A percentile compares a stretch with the other conserved stretches of the same genome.
These are phyloP conservation scores for Cheilosia soror DNA, from an alignment of 2,888 invertebrate species.

Conservation along the genomic window DNA sequence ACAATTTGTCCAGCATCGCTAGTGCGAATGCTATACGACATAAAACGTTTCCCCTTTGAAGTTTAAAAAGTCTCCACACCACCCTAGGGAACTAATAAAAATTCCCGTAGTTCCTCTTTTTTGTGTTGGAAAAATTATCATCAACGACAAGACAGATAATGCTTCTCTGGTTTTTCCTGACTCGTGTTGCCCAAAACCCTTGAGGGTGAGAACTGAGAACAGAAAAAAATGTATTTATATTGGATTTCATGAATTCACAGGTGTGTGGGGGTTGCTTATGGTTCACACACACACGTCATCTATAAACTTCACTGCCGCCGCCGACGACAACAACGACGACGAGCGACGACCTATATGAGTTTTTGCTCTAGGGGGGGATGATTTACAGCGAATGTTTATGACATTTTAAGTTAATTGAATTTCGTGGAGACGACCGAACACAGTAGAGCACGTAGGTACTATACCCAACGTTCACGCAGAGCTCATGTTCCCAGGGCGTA, in stretches of 20 bases:
- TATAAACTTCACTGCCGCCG: conserved; percentile 41
- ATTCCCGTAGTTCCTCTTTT: conserved; percentile 11
- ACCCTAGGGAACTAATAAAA: conserved; percentile 24
- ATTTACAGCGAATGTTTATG: conserved; percentile 73
- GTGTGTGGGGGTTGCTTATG: conserved; percentile 23
- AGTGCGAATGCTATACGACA: too few species aligned
- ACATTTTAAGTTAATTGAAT: conserved; percentile 75
- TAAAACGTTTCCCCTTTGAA: conserved; percentile 3
- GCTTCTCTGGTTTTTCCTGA: not conserved
- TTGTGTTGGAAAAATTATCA: conserved; percentile 18
- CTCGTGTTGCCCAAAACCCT: conserved; percentile 23
- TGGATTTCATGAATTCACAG: conserved; percentile 63
- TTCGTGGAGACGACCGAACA: conserved; percentile 62
- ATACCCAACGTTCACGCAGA: not conserved
- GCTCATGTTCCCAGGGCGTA: not conserved
- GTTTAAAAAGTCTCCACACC: conserved; percentile 7
- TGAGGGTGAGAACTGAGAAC: conserved; percentile 11
- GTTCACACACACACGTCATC: conserved; percentile 22
- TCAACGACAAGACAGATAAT: conserved; percentile 27
- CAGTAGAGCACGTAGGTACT: conserved; percentile 50
- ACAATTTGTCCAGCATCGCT: not conserved
- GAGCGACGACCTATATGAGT: conserved; percentile 38
- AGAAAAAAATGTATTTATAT: conserved; percentile 38
- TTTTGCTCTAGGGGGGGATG: conserved; percentile 42
- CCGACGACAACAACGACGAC: not conserved